A percentile compares a stretch with the other conserved stretches of the same genome.
Conservation (phyloP, 2,113 vertebrate genomes). For the Myrmecobius fasciatus region DNA sequence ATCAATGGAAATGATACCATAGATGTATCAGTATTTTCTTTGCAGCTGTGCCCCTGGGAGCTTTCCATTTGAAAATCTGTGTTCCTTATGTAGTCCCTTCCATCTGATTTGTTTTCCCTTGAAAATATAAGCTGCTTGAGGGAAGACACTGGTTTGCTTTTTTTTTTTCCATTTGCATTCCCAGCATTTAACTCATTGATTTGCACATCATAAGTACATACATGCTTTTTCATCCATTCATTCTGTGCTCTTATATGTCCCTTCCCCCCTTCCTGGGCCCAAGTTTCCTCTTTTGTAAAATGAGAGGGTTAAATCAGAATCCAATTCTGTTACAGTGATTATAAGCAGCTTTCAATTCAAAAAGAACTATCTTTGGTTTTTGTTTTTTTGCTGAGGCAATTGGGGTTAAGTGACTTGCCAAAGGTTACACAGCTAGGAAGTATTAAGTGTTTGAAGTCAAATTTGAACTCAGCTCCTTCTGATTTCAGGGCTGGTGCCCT, state of each 20-base stretch:
- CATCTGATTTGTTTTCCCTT: background rate
- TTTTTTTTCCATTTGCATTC: background rate
- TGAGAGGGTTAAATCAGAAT: background rate
- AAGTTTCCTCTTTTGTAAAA: background rate
- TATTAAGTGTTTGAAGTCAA: no score
- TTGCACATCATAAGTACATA: background rate
- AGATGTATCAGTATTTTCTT: background rate
- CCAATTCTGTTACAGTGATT: background rate
- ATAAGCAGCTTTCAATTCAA: background rate
- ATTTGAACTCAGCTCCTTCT: no score
- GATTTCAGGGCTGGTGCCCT: no score
- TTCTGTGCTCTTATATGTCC: background rate
- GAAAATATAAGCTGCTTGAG: background rate
- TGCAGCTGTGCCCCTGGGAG: background rate
- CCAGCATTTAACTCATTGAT: background rate
- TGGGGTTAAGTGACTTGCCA: no score
- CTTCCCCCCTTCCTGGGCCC: background rate
- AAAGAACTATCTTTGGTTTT: background rate
- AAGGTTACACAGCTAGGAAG: no score
- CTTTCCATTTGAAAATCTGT: background rate
- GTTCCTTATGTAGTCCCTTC: background rate
- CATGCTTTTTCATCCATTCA: background rate
- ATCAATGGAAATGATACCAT: background rate
- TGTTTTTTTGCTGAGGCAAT: no score
- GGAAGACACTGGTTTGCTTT: background rate